phyloP scores from a whole-genome alignment of 2,888 invertebrate species.

The Anthophora plumipes region DNA sequence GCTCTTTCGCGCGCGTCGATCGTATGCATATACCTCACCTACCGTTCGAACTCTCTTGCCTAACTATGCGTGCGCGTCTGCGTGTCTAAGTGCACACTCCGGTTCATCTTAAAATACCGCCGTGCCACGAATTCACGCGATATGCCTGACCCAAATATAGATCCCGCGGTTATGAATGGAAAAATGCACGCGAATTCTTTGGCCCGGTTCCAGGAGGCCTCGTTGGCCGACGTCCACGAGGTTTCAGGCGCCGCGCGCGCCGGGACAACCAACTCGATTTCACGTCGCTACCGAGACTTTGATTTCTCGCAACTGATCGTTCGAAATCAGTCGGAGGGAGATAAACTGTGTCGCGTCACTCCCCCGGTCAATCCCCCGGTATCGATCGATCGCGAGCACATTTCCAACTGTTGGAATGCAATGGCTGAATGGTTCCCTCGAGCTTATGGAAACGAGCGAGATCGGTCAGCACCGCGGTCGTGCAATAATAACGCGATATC shows the following conservation, averaged over 20 bases:
- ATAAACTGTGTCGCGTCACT: not conserved
- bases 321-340: not conserved
- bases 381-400: conserved; percentile 22
- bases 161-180: conserved; percentile 81
- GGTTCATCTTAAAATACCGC: conserved; percentile 71
- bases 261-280: conserved; percentile 43
- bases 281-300: conserved; percentile 23
- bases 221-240: conserved; percentile 70
- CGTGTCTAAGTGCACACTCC: conserved; percentile 39
- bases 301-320: conserved; percentile 5
- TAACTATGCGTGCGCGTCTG: conserved; percentile 7
- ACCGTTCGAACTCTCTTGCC: conserved; percentile 27
- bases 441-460: conserved; percentile 36
- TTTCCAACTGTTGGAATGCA: conserved; percentile 53
- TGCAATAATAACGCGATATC: conserved; percentile 52
- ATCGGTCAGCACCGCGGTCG: conserved; percentile 22
- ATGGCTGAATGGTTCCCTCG: conserved; percentile 20
- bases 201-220: conserved; percentile 74
- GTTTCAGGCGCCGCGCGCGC: conserved; percentile 69
- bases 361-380: no score
- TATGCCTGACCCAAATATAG: conserved; percentile 75
- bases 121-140: conserved; percentile 71
- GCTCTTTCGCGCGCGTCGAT: not conserved
- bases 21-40: no score
- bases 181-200: conserved; percentile 81